phyloP scores from a whole-genome alignment of 2,797 vertebrate species.

The Hylomyscus alleni region DNA sequence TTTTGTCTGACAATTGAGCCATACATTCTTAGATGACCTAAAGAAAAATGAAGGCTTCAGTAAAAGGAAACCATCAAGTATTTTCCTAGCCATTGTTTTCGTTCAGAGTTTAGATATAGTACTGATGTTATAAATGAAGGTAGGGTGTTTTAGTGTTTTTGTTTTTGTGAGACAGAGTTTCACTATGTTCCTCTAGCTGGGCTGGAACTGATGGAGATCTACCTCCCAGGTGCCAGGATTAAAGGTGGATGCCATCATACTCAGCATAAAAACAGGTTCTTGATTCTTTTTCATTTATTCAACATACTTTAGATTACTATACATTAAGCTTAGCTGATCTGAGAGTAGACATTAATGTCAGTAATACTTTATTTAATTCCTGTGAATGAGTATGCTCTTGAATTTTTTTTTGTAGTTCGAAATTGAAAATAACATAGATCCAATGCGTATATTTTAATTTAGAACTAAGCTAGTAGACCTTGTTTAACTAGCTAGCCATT shows the following conservation, averaged over 20 bases:
- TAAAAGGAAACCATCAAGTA: neutral
- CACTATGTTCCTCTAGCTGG: neutral
- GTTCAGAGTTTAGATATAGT: neutral
- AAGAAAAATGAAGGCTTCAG: neutral
- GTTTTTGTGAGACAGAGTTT: neutral
- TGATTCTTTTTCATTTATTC: constrained; percentile 29
- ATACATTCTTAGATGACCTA: neutral
- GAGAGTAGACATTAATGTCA: constrained; percentile 10
- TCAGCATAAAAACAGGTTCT: neutral
- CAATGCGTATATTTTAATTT: constrained; percentile 67
- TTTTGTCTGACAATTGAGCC: constrained; percentile 32
- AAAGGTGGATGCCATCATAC: neutral
- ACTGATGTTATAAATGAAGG: constrained; percentile 52
- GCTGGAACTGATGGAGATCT: neutral
- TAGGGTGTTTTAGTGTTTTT: neutral
- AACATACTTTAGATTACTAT: neutral
- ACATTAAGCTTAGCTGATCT: constrained; percentile 29
- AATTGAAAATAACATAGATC: constrained; percentile 58
- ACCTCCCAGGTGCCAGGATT: neutral
- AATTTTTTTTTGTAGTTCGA: constrained; percentile 36
- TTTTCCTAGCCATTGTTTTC: constrained; percentile 23
- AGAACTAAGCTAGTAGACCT: constrained; percentile 55
- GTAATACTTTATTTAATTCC: constrained; percentile 54
- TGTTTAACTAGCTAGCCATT: constrained; percentile 66
- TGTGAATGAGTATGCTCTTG: constrained; percentile 33